phyloP scores from a whole-genome alignment of 2,113 vertebrate genomes.

The Phalacrocorax pelagicus region DNA sequence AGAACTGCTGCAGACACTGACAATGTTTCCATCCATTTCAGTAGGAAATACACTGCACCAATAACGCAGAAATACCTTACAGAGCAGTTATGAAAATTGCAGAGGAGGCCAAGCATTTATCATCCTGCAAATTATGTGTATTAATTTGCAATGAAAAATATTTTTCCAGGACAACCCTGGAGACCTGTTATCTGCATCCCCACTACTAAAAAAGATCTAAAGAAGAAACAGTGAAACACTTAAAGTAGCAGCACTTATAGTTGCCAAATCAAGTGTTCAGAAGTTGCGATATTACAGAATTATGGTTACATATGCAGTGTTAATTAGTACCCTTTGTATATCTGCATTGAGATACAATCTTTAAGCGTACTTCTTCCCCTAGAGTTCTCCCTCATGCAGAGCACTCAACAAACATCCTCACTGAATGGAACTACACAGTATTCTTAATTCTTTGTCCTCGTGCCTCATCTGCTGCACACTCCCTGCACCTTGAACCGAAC shows the following conservation, averaged over 20 bases:
- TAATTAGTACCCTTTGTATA: not conserved
- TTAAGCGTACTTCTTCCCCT: not conserved
- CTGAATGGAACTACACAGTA: not conserved
- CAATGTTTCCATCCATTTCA: not conserved
- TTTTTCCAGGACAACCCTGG: not conserved
- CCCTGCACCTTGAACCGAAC: not conserved
- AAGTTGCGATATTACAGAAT: not conserved
- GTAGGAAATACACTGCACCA: not conserved
- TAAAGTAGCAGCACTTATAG: not conserved
- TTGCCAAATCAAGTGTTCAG: not conserved
- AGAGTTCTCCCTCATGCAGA: not conserved
- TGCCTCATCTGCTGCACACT: not conserved
- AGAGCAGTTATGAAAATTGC: not conserved
- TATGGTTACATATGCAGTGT: not conserved
- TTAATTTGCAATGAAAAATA: not conserved
- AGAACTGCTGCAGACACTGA: not conserved
- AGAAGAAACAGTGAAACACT: not conserved
- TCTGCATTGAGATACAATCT: not conserved
- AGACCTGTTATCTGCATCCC: not conserved
- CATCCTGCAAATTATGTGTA: not conserved
- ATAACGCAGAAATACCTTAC: not conserved
- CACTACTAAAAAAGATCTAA: not conserved
- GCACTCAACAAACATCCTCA: not conserved
- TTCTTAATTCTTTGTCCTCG: not conserved
- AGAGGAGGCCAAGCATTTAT: not conserved